phyloP scores from a whole-genome alignment of 2,797 vertebrate species.

The Labroides dimidiatus region DNA sequence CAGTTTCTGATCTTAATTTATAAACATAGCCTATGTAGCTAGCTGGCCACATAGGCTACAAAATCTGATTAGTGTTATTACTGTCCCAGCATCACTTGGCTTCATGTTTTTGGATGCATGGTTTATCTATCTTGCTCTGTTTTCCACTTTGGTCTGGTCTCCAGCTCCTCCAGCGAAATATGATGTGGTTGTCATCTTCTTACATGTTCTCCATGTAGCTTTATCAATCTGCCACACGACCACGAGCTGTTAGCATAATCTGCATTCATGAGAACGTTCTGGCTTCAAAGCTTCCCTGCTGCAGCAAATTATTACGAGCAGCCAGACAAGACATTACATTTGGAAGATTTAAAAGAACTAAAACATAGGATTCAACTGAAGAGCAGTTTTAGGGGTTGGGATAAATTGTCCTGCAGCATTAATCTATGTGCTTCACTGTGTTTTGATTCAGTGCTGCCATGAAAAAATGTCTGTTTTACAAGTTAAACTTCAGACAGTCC shows the following conservation, averaged over 20 bases:
- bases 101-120: too few species aligned
- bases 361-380: not conserved
- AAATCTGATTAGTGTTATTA: too few species aligned
- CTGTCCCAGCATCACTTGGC: too few species aligned
- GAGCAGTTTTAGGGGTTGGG: not conserved
- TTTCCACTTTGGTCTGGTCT: not conserved
- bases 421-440: not conserved
- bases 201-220: not conserved
- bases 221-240: too few species aligned
- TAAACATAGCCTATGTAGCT: too few species aligned
- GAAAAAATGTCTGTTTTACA: constrained; percentile 7
- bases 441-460: constrained; percentile 7
- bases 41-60: too few species aligned
- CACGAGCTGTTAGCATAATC: not conserved
- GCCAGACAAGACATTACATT: constrained; percentile 18
- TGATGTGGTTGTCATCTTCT: not conserved
- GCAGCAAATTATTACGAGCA: constrained; percentile 17
- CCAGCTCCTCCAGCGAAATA: constrained; percentile 1
- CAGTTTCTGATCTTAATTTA: too few species aligned
- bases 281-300: constrained; percentile 4
- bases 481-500: constrained; percentile 9
- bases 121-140: too few species aligned
- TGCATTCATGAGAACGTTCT: constrained; percentile 4
- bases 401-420: constrained; percentile 3
- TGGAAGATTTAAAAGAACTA: not conserved